Evolutionary conservation across 1,140 invertebrate species (phyloP), one percentile per base, ranked within the genome.

Genomic region (Plectus sambesii): DNA sequence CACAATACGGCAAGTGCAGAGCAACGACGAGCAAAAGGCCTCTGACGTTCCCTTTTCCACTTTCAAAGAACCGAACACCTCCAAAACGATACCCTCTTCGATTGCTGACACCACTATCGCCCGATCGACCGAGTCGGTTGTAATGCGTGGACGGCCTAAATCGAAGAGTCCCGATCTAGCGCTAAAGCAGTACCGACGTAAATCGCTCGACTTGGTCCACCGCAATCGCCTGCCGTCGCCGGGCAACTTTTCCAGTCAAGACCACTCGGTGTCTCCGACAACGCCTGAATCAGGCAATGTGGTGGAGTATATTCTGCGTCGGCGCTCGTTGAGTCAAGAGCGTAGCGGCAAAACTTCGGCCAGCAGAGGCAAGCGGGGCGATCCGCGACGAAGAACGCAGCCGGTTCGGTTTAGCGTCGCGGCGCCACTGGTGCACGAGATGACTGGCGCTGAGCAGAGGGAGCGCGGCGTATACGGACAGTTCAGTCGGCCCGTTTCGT

Each of bases 211-310:
- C 38, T 59, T 71, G 33, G 68, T 74, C 5, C 62, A 60, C 30
- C 62, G 63, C 27, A 65, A 70, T 48, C 68, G 68, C 33, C 62
- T 74, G 6, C 73, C 73, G 9, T 60, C 70, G 6, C 66, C 63
- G 27, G 66, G 69, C 27, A 73, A 69, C 54, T 75, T 66, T 48
- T 75, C 74, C 5, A 66, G 62, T 46, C 61, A 68, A 19, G 74
- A 75, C 62, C 73, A 75, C 56, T 71, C 73, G 2, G 57, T 74
- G 6, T 71, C 68, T 48, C 53, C 52, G 17, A 50, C 72, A 12
- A 73, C 68, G 43, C 56, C 56, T 3, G 56, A 58, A 5, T 46
- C 25, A 17, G 55, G 72, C 42, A 76, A 76, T 51, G 36, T 42
- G 2, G 24, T 50, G 25, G 35, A 53, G 26, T 51, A 49, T 39